phyloP scores from a whole-genome alignment of 2,797 vertebrate genomes.

The Pteropus rufus region DNA sequence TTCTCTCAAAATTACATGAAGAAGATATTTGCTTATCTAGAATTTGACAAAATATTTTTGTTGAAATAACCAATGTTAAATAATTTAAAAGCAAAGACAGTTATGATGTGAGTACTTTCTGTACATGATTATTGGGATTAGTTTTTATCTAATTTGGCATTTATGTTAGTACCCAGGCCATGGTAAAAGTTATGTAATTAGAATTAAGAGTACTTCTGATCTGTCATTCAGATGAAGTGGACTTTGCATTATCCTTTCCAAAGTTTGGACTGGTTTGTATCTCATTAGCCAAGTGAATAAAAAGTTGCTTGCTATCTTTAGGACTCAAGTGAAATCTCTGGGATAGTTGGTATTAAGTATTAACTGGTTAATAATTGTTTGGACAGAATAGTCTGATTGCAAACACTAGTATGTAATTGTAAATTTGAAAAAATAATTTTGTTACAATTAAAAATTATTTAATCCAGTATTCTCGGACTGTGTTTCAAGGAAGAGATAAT shows the following conservation, averaged over 20 bases:
- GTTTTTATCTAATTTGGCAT: not conserved
- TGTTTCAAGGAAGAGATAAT: constrained; percentile 12
- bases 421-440: constrained; percentile 27
- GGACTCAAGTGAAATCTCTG: not conserved
- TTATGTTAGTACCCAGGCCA: not conserved
- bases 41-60: constrained; percentile 22
- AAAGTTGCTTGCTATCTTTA: not conserved
- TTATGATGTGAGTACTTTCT: not conserved
- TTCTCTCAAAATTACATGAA: not conserved
- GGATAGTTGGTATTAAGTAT: not conserved
- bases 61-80: constrained; percentile 15
- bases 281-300: not conserved
- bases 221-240: not conserved
- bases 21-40: not conserved
- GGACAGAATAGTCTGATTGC: not conserved
- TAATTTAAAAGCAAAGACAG: constrained; percentile 10
- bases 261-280: not conserved
- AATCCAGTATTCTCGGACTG: not conserved
- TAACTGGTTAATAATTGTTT: not conserved
- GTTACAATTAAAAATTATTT: constrained; percentile 29
- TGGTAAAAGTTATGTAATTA: not conserved
- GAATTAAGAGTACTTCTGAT: constrained; percentile 11
- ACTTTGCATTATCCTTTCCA: not conserved
- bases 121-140: not conserved
- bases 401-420: not conserved